Percentiles rank a stretch among this genome's conserved stretches.
Conservation (phyloP, 2,797 vertebrate genomes). For the Onychomys arenicola region DNA sequence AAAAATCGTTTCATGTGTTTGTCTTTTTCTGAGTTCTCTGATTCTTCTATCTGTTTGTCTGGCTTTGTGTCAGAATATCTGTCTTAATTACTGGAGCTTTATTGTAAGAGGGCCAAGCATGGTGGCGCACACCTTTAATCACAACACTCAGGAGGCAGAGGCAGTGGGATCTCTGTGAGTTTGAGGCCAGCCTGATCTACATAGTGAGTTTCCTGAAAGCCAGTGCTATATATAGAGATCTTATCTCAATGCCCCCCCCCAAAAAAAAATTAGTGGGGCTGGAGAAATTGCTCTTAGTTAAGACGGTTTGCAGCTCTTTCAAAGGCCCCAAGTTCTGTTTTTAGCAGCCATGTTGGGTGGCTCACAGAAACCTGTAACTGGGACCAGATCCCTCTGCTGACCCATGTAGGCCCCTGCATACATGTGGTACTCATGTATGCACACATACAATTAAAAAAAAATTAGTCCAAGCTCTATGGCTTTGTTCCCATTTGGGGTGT, state of each 20-base stretch:
- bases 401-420: not conserved
- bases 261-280: not conserved
- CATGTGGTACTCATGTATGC: not conserved
- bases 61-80: not conserved
- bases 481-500: not conserved
- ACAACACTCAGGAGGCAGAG: not conserved
- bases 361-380: not conserved
- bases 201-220: not conserved
- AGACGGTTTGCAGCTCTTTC: not conserved
- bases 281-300: not conserved
- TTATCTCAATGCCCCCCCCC: not conserved
- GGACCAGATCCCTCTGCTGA: not conserved
- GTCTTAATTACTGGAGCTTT: not conserved
- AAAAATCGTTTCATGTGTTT: not conserved
- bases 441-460: not conserved
- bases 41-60: not conserved
- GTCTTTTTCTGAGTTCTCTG: slow-evolving; percentile 31
- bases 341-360: not conserved
- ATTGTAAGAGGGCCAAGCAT: not conserved
- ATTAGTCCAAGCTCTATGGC: not conserved
- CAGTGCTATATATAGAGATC: not conserved
- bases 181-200: not conserved
- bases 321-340: not conserved
- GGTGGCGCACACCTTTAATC: not conserved
- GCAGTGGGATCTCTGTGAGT: not conserved